Evolutionary conservation across 2,888 invertebrate species (phyloP), one percentile per base, ranked within the genome.

Genomic region (Pterobdella sp.): DNA sequence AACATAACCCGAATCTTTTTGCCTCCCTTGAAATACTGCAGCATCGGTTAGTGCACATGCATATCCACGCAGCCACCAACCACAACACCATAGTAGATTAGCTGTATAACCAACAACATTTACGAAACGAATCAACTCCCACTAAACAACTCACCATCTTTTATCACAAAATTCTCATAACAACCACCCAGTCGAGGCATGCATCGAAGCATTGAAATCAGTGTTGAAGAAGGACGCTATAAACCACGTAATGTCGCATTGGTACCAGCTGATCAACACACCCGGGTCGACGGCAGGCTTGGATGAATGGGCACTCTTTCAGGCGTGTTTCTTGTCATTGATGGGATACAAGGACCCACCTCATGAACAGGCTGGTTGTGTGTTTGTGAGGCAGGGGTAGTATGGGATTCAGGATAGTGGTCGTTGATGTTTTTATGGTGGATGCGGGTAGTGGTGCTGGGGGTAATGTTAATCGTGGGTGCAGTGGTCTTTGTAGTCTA

Each of bases 181-280:
- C 42, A 49, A 3, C 32, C 32, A 42, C 37, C 14, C 89, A 79
- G 90, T 93, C 32, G 87, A 88, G 0, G 87, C 88, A 71, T 91
- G 91, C 80, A 85, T 92, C 68, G 85, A 87, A 74, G 89, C 90
- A 0, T 82, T 94, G 63, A 88, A 88, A 73, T 88, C 89, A 76
- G 88, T 91, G 66, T 83, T 94, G 73, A 91, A 89, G 32, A 87
- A 87, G 76, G 91, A 93, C 78, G 85, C 89, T 66, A 89, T 90
- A 14, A 87, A 92, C 84, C 89, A 89, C 74, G 85, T 91, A 4
- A 85, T 91, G 73, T 88, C 89, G 68, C 89, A 90, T 80, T 95
- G 94, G 94, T 95, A 93, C 82, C 89, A 91, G 0, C 88, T 89
- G 0, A 86, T 93, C 75, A 94, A 94, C 86, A 90, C 92, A 0